phyloP scores from a whole-genome alignment of 2,113 vertebrate species.

The Caracal caracal region DNA sequence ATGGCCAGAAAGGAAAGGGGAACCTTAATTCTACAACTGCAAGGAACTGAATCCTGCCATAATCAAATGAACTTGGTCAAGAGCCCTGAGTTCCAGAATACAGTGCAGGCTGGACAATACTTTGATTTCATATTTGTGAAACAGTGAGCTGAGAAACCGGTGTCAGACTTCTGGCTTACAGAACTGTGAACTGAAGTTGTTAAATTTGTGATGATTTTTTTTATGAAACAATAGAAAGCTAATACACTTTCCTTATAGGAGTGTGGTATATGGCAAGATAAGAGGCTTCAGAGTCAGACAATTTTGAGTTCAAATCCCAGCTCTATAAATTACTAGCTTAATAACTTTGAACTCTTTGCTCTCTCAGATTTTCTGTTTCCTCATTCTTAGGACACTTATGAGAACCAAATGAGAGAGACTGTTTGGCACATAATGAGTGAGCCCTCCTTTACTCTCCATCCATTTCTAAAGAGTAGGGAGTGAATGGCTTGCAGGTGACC shows the following conservation, averaged over 20 bases:
- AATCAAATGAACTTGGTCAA: background rate
- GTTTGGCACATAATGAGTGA: background rate
- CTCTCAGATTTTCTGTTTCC: background rate
- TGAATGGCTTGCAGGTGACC: background rate
- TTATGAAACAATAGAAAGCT: background rate
- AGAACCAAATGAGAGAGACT: constrained; percentile 16
- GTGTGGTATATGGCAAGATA: background rate
- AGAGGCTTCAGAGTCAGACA: background rate
- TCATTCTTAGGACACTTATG: background rate
- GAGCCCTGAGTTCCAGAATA: background rate
- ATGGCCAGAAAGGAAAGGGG: background rate
- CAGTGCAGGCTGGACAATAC: background rate
- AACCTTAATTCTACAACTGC: background rate
- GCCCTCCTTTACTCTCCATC: background rate
- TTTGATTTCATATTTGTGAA: constrained; percentile 28
- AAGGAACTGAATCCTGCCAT: background rate
- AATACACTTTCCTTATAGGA: background rate
- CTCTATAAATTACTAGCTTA: constrained; percentile 2
- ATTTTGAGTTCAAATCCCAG: constrained; percentile 3
- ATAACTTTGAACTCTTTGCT: background rate
- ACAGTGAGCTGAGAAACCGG: background rate
- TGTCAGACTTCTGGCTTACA: constrained; percentile 34
- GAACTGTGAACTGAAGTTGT: background rate
- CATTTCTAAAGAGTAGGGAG: constrained; percentile 2
- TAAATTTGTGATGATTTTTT: background rate